These are phyloP conservation scores for Sphaeramia orbicularis DNA, from an alignment of 2,797 vertebrate species.

Conservation along the genomic window DNA sequence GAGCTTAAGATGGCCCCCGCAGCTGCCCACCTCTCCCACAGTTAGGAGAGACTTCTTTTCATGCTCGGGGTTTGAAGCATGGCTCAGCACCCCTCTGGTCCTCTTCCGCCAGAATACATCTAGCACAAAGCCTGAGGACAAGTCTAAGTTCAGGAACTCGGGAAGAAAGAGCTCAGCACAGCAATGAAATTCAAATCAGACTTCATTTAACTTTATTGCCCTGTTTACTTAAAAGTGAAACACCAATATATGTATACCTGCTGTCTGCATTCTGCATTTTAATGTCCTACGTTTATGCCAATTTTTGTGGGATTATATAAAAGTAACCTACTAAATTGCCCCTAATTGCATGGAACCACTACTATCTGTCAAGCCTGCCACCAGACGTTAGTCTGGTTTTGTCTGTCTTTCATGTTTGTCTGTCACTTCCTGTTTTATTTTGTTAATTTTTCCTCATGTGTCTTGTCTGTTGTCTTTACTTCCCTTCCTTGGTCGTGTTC, in stretches of 20 bases:
- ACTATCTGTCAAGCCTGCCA: no score
- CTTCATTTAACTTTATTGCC: conserved; percentile 23
- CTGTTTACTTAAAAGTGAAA: conserved; percentile 16
- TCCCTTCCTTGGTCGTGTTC: no score
- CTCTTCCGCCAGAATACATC: conserved; percentile 40
- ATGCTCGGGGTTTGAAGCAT: conserved; percentile 53
- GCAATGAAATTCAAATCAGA: conserved; percentile 50
- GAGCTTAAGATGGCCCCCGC: conserved; percentile 46
- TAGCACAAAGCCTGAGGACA: conserved; percentile 63
- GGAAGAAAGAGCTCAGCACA: conserved; percentile 11
- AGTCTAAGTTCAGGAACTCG: conserved; percentile 52
- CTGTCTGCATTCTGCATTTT: no score
- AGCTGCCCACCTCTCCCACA: conserved; percentile 40
- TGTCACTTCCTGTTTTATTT: no score
- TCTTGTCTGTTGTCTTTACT: no score
- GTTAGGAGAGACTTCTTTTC: conserved; percentile 46
- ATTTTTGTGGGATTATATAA: neutral
- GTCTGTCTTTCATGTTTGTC: no score
- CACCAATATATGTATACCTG: no score
- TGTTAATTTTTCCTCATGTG: no score
- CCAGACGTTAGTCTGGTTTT: no score
- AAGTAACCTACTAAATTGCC: no score
- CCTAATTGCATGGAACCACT: no score
- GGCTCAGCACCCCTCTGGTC: conserved; percentile 42
- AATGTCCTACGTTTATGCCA: neutral